A percentile compares a stretch with the other conserved stretches of the same genome.
These are phyloP conservation scores for Megalurothrips usitatus DNA, from an alignment of 2,888 invertebrate genomes.

Conservation along the genomic window DNA sequence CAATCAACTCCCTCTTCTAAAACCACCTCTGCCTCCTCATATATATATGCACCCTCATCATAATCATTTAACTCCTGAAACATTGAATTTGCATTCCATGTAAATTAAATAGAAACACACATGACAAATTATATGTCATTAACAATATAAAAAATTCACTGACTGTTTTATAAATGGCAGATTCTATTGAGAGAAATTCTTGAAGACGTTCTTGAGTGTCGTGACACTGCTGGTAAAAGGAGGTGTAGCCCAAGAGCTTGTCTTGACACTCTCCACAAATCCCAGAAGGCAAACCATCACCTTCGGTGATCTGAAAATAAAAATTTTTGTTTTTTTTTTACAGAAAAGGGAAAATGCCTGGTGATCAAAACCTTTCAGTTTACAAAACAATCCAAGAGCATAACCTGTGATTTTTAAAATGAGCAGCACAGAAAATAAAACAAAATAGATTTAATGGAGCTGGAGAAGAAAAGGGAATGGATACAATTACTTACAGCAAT, in stretches of 20 bases:
- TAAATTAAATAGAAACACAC: background rate
- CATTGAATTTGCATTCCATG: background rate
- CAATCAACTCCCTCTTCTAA: background rate
- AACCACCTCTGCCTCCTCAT: background rate
- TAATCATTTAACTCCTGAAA: background rate
- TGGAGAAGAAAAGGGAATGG: background rate
- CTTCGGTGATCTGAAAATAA: background rate
- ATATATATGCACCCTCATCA: background rate
- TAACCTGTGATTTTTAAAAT: background rate
- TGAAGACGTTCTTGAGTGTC: background rate
- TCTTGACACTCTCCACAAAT: background rate
- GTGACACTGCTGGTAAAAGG: conserved; percentile 7
- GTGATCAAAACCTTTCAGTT: background rate
- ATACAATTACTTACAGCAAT: background rate
- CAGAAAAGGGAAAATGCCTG: background rate
- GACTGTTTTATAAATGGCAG: background rate
- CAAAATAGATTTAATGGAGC: background rate
- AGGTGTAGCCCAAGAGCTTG: background rate
- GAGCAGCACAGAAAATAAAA: no score
- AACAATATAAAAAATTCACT: background rate
- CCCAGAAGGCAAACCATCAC: background rate
- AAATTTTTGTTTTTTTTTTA: background rate
- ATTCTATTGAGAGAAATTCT: background rate
- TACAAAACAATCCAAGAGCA: background rate
- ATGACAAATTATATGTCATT: background rate